These are phyloP conservation scores for Lepidocyrtinus sp. DNA, from an alignment of 2,888 invertebrate genomes.

Conservation along the genomic window DNA sequence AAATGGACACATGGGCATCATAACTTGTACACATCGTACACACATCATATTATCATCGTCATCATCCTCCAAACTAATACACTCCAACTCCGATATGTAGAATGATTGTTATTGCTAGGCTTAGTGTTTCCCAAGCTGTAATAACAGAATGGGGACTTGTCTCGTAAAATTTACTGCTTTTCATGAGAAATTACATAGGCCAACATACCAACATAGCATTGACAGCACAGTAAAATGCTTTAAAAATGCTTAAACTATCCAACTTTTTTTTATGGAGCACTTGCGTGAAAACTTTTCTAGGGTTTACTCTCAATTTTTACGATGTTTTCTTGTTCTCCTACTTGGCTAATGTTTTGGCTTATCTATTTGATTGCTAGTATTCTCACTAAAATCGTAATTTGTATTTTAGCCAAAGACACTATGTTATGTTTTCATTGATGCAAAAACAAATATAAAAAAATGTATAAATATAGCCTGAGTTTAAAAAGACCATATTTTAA, in stretches of 20 bases:
- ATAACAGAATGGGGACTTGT: background rate
- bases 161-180: constrained; percentile 12
- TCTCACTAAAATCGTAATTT: constrained; percentile 3
- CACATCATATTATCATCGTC: constrained; percentile 19
- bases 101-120: constrained; percentile 9
- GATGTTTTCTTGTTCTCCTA: constrained; percentile 1
- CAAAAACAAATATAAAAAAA: no score
- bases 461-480: no score
- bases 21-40: constrained; percentile 14
- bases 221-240: background rate
- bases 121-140: constrained; percentile 5
- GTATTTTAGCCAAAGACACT: constrained; percentile 9
- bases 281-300: constrained; percentile 3
- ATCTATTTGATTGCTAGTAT: background rate
- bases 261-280: constrained; percentile 11
- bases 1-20: constrained; percentile 18
- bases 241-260: background rate
- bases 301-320: constrained; percentile 6
- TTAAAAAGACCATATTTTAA: no score
- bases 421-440: background rate
- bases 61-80: constrained; percentile 8
- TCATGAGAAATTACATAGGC: constrained; percentile 20
- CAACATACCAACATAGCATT: constrained; percentile 8
- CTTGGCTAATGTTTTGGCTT: background rate
- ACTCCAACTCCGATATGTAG: constrained; percentile 6